Base-by-base conservation (phyloP, 1,140 invertebrate genomes). In the Steinernema feltiae region DNA sequence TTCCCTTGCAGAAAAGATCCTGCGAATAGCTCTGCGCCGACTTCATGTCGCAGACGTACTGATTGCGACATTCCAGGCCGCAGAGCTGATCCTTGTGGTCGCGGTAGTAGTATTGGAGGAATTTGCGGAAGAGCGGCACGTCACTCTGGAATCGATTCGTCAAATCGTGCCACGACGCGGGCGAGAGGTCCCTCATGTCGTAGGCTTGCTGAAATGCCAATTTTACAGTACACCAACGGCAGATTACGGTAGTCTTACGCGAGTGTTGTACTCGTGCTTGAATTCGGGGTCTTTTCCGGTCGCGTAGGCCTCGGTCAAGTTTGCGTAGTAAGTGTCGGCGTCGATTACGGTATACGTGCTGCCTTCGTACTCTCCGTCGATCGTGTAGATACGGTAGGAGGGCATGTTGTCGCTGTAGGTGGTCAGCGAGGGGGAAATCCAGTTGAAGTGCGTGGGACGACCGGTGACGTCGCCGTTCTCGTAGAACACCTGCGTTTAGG, bases 341-440 rank as follows among this genome's bases (percentile, higher is more conserved):
- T n/a, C n/a, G n/a, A n/a, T n/a, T n/a, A n/a, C n/a, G n/a, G n/a
- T n/a, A n/a, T n/a, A n/a, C n/a, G n/a, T n/a, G n/a, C n/a, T n/a
- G n/a, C n/a, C n/a, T n/a, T n/a, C n/a, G n/a, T n/a, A n/a, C n/a
- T n/a, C n/a, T n/a, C n/a, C n/a, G n/a, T n/a, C n/a, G n/a, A n/a
- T n/a, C n/a, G n/a, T n/a, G n/a, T 97, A 98, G 87, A 98, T 93
- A 85, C 95, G 89, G 87, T 95, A 98, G 1, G 94, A 93, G 0
- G 95, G 93, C 90, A 98, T 98, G n/a, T 97, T 88, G 86, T 93
- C 92, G 81, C 91, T 69, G 35, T 78, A 74, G 12, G 80, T 82
- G 15, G 81, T 78, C 24, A 82, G 31, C 2, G 74, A 77, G 72
- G 79, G 79, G 31, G 80, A 48, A 72, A 80, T 80, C 74, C 75